phyloP scores from a whole-genome alignment of 2,797 vertebrate species.

The Nannoperca australis region DNA sequence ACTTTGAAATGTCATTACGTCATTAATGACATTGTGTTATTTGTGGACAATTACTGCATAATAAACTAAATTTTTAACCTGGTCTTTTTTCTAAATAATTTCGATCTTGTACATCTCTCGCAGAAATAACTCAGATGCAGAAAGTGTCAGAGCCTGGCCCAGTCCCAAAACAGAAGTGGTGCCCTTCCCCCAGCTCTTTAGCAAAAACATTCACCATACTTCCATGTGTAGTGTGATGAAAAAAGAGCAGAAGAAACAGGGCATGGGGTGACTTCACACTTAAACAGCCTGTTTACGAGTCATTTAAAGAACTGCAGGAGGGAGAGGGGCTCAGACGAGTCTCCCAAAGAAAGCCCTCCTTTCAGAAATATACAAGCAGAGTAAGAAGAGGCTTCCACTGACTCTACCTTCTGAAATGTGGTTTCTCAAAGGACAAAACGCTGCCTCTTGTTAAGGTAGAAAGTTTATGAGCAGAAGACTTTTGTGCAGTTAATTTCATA shows the following conservation, averaged over 20 bases:
- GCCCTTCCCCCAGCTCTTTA: constrained; percentile 62
- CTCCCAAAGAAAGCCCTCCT: constrained; percentile 48
- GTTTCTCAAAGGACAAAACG: constrained; percentile 12
- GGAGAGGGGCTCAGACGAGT: constrained; percentile 40
- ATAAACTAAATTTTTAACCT: constrained; percentile 18
- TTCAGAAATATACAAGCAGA: constrained; percentile 47
- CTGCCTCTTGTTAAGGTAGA: constrained; percentile 8
- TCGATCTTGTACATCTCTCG: not conserved
- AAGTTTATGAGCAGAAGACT: constrained; percentile 3
- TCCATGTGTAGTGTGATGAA: constrained; percentile 73
- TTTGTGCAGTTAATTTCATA: constrained; percentile 16
- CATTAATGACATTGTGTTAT: not conserved
- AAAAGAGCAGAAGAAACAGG: constrained; percentile 77
- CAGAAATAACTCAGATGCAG: constrained; percentile 32
- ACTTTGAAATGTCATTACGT: not conserved
- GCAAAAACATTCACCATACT: constrained; percentile 67
- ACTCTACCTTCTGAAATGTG: constrained; percentile 13
- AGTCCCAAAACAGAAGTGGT: constrained; percentile 35
- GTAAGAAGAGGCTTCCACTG: constrained; percentile 24
- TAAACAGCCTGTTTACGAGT: constrained; percentile 80
- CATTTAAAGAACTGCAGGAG: constrained; percentile 72
- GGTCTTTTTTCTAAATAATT: not conserved
- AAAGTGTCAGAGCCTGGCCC: constrained; percentile 32
- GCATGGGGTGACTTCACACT: constrained; percentile 80
- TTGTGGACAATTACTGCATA: not conserved